Evolutionary conservation across 2,888 invertebrate species (phyloP).

Genomic region (Tenthredo livida): DNA sequence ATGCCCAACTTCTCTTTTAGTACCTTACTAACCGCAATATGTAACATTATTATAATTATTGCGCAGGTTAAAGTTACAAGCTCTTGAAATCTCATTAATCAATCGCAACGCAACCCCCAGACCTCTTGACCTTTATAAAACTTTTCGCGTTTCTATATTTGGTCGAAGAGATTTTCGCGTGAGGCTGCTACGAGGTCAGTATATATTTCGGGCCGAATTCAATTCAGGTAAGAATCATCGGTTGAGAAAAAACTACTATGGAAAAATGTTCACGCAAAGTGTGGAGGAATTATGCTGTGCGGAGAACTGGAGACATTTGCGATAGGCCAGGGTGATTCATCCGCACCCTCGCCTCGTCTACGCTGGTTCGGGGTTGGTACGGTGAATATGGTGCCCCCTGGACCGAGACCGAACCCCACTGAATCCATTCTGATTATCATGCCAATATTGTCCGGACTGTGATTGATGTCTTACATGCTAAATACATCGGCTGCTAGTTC

Average conservation of each 20-base stretch:
- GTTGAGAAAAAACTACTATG: neutral
- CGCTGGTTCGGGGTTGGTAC: slow-evolving; percentile 26
- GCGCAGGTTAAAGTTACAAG: neutral
- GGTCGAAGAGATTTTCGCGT: neutral
- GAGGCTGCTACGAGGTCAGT: neutral
- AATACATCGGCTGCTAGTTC: slow-evolving; percentile 58
- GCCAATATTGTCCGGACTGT: slow-evolving; percentile 72
- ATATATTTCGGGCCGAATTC: neutral
- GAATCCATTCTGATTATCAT: slow-evolving; percentile 72
- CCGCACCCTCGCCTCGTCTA: slow-evolving; percentile 47
- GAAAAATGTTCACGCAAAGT: slow-evolving; percentile 18
- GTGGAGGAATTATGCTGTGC: slow-evolving; percentile 31
- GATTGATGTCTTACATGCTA: slow-evolving; percentile 69
- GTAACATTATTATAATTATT: slow-evolving; percentile 2
- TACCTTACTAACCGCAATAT: too few relatives aligned
- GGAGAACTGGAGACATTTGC: slow-evolving; percentile 30
- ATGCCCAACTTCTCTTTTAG: neutral
- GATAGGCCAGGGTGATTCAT: slow-evolving; percentile 49
- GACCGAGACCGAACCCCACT: slow-evolving; percentile 53
- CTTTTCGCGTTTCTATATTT: neutral
- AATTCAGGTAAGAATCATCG: neutral
- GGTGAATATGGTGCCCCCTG: slow-evolving; percentile 29
- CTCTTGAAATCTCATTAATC: slow-evolving; percentile 3
- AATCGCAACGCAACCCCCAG: neutral
- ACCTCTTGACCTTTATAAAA: slow-evolving; percentile 22